Percentiles rank a stretch among this genome's conserved stretches.
These are phyloP conservation scores for Agonopterix arenella DNA, from an alignment of 2,888 invertebrate species.

Conservation along the genomic window DNA sequence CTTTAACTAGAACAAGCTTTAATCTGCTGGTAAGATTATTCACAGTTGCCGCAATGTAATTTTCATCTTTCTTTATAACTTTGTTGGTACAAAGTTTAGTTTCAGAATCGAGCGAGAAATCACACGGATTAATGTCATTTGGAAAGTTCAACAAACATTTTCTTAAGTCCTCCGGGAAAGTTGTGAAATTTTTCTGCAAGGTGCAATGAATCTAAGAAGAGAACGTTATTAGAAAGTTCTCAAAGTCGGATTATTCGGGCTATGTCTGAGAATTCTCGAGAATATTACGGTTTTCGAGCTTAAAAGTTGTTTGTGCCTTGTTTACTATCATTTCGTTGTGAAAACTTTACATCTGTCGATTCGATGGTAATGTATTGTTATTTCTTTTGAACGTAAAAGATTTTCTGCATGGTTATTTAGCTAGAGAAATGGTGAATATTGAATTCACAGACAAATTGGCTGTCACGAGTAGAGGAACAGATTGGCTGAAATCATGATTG, in stretches of 20 bases:
- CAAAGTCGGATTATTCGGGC: constrained; percentile 44
- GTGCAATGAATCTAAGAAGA: constrained; percentile 62
- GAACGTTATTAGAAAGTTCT: constrained; percentile 62
- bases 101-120: constrained; percentile 37
- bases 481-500: background rate
- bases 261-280: constrained; percentile 31
- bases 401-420: too few relatives aligned
- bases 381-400: background rate
- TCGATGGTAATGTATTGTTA: too few relatives aligned
- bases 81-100: constrained; percentile 3
- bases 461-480: background rate
- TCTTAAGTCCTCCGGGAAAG: constrained; percentile 37
- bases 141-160: constrained; percentile 52
- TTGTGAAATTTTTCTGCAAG: constrained; percentile 56
- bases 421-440: too few relatives aligned
- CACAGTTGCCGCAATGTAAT: too few relatives aligned
- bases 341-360: background rate
- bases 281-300: constrained; percentile 31
- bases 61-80: too few relatives aligned
- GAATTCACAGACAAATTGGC: background rate
- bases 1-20: background rate
- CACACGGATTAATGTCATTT: constrained; percentile 55
- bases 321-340: constrained; percentile 7
- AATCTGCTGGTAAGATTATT: too few relatives aligned
- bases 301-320: constrained; percentile 11